Conservation (phyloP, 2,113 vertebrate species). For the Macquaria australasica region DNA sequence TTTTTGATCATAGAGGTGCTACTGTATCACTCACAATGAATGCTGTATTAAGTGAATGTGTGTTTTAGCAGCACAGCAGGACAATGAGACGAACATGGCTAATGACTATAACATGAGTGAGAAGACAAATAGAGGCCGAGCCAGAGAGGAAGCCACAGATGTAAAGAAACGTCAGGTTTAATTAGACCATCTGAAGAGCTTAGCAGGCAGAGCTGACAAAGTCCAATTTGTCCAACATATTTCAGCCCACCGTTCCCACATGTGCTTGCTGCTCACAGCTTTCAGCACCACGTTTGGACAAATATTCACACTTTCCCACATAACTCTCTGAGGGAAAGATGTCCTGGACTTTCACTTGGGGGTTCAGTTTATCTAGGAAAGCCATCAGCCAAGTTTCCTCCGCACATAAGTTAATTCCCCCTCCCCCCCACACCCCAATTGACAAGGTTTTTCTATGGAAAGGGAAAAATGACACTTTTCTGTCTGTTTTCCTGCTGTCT, state of each 20-base stretch:
- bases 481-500: slow-evolving; percentile 51
- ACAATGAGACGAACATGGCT: slow-evolving; percentile 67
- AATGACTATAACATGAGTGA: slow-evolving; percentile 76
- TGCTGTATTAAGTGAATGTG: slow-evolving; percentile 40
- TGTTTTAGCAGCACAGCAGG: slow-evolving; percentile 58
- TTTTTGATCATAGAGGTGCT: slow-evolving; percentile 60
- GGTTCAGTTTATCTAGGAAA: slow-evolving; percentile 67
- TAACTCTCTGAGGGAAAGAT: slow-evolving; percentile 63
- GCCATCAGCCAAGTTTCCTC: slow-evolving; percentile 63
- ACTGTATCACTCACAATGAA: slow-evolving; percentile 62
- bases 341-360: slow-evolving; percentile 56
- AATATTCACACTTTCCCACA: slow-evolving; percentile 69
- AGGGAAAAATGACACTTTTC: slow-evolving; percentile 44
- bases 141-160: slow-evolving; percentile 77
- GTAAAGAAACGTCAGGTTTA: slow-evolving; percentile 77
- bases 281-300: slow-evolving; percentile 72
- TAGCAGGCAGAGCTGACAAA: slow-evolving; percentile 66
- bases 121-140: slow-evolving; percentile 75
- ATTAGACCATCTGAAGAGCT: slow-evolving; percentile 74
- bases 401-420: slow-evolving; percentile 59
- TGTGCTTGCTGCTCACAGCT: slow-evolving; percentile 63
- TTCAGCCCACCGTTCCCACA: slow-evolving; percentile 80
- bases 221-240: slow-evolving; percentile 79
- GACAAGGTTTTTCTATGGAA: slow-evolving; percentile 57
- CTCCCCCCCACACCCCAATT: slow-evolving; percentile 15